Base-by-base conservation (phyloP, 2,113 vertebrate species). In the Megaptera novaeangliae region DNA sequence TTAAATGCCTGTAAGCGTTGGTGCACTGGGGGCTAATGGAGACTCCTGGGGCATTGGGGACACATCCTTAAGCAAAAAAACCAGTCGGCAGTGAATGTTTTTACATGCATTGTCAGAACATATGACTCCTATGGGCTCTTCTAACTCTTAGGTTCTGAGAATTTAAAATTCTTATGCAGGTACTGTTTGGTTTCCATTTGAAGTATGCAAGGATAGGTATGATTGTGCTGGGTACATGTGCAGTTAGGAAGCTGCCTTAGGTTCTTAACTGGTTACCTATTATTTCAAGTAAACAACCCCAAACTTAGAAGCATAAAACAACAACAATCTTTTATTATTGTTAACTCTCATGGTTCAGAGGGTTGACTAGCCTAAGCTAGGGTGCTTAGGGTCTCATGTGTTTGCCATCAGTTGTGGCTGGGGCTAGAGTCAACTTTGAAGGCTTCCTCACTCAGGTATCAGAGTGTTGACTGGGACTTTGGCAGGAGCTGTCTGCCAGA, bases 1-100 rank as follows among this genome's bases (percentile, higher is more conserved):
- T 12, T 72, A 49, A 34, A 1, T n/a, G 46, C 29, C 1, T 15
- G 3, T 36, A 36, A 36, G 5, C 49, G 18, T 36, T 41, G 82
- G n/a, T 29, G n/a, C n/a, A 9, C 8, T 68, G 8, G 6, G 13
- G 13, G 17, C 52, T 74, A 36, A 25, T 0, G 1, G n/a, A 15
- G 21, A 14, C 15, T 68, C 39, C 5, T 8, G 14, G 41, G 25
- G 8, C 44, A 44, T 49, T 36, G 25, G 44, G 36, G 20, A 34
- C 31, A 55, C n/a, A 29, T 29, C 10, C 46, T 27, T 39, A n/a
- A 27, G 27, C 18, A 63, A 63, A 44, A 80, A 49, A 6, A 31
- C 6, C 25, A 84, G 4, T 18, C n/a, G 52, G 20, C 34, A 29
- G 1, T 17, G 3, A 27, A 34, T 21, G 49, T n/a, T 46, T 59